Base-by-base conservation (phyloP, 2,113 vertebrate genomes). In the Tetrao urogallus region DNA sequence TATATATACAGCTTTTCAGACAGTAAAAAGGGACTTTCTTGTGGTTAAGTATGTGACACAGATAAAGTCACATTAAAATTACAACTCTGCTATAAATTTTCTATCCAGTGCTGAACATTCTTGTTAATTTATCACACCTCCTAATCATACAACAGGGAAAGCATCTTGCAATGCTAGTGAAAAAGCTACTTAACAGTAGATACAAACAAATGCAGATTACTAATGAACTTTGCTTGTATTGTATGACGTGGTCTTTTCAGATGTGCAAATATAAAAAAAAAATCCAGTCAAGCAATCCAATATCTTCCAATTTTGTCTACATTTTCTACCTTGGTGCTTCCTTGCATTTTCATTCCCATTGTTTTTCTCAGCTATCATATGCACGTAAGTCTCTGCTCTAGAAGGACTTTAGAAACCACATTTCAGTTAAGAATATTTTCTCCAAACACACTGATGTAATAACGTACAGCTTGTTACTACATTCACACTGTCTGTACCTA, bases 1-100 rank as follows among this genome's bases (percentile, higher is more conserved):
- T 75, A 86, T 32, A 25, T 47, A 69, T 67, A 7, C 28, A 63
- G 18, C 34, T 72, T 82, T 25, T 76, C 87, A 48, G 64, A 82
- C 30, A 72, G 57, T 12, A 65, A 57, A 81, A 58, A 77, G 81
- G 20, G 42, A 43, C 40, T 78, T 77, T n/a, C 57, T 84, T n/a
- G 8, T 32, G 28, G n/a, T 36, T 93, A 58, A 90, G 45, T 25
- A 57, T 7, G 43, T 50, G 47, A 32, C n/a, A 70, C 24, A 72
- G 57, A 74, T 48, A 81, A 83, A 90, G 40, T 17, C 73, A 65
- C 48, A 88, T 90, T 90, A 72, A 84, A 87, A 94, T 45, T 93
- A 10, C 15, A 52, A 22, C 24, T 86, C 73, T 95, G 47, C 34
- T 90, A 67, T 76, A 52, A 52, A n/a, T 65, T 54, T 86, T 22